Percentiles rank a stretch among this genome's conserved stretches.
Conservation (phyloP, 2,888 invertebrate species). For the Pomacea canaliculata region DNA sequence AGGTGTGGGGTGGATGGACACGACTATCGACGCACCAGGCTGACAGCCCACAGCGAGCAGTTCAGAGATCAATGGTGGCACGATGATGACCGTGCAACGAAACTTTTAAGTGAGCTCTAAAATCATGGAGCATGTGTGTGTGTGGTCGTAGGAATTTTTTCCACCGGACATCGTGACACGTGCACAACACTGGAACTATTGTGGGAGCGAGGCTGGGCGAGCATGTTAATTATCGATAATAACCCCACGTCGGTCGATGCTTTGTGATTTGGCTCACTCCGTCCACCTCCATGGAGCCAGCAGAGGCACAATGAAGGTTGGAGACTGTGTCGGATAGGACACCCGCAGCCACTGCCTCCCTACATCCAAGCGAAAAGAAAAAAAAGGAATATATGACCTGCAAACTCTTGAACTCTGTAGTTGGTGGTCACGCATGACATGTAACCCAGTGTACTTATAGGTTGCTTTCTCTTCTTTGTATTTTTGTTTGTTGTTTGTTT, state of each 20-base stretch:
- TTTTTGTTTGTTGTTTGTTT: too few relatives aligned
- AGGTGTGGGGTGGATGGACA: too few relatives aligned
- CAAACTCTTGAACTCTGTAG: too few relatives aligned
- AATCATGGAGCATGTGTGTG: too few relatives aligned
- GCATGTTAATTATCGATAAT: conserved; percentile 15
- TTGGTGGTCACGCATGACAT: too few relatives aligned
- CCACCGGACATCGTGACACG: background rate
- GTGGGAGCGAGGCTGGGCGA: conserved; percentile 1
- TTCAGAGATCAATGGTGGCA: background rate
- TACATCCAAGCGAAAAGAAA: too few relatives aligned
- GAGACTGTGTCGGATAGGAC: background rate
- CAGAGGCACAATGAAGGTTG: background rate
- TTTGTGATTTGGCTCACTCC: background rate
- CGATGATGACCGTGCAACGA: background rate
- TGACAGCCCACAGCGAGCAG: too few relatives aligned
- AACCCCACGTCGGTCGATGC: background rate
- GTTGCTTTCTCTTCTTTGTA: too few relatives aligned
- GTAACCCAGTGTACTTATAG: too few relatives aligned
- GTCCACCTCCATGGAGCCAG: background rate
- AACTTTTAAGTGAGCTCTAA: background rate
- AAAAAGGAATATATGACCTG: too few relatives aligned
- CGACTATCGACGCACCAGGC: too few relatives aligned
- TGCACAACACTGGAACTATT: background rate
- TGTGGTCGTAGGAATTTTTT: background rate
- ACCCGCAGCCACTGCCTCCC: background rate